These are phyloP conservation scores for Ambastaia sidthimunki DNA, from an alignment of 2,797 vertebrate species.

Conservation along the genomic window DNA sequence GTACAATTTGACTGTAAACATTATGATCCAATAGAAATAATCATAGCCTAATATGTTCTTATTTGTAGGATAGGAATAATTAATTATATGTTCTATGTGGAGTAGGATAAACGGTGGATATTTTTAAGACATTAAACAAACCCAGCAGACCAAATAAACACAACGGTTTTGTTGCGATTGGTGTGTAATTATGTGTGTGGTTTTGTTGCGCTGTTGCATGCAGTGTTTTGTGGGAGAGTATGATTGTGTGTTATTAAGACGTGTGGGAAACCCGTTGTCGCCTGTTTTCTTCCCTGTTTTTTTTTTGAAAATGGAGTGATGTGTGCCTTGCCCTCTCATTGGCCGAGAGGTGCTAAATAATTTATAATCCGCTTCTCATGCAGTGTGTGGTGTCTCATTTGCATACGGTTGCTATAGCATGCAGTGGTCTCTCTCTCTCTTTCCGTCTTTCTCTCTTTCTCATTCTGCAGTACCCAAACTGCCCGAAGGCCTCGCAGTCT, in stretches of 20 bases:
- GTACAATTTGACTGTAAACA: not conserved
- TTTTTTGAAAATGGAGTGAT: constrained; percentile 63
- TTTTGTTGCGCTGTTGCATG: not conserved
- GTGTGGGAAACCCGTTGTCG: constrained; percentile 45
- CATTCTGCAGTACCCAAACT: constrained; percentile 40
- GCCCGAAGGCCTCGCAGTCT: constrained; percentile 43
- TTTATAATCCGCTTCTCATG: constrained; percentile 65
- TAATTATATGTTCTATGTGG: not conserved
- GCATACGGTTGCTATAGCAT: constrained; percentile 64
- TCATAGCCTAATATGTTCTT: not conserved
- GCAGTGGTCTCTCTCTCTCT: constrained; percentile 48
- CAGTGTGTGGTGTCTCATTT: constrained; percentile 57
- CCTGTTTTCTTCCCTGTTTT: constrained; percentile 19
- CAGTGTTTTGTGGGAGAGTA: constrained; percentile 14
- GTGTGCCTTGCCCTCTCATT: constrained; percentile 55
- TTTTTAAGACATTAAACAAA: constrained; percentile 7
- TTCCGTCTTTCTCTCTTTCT: not conserved
- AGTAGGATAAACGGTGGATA: not conserved
- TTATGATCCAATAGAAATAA: constrained; percentile 1
- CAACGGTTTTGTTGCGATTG: constrained; percentile 7
- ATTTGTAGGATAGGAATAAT: constrained; percentile 3
- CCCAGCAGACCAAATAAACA: not conserved
- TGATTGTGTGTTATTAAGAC: constrained; percentile 13
- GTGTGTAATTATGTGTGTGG: constrained; percentile 3
- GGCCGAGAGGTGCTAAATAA: constrained; percentile 60